phyloP scores from a whole-genome alignment of 2,888 invertebrate species.

The Oegoconia quadripuncta region DNA sequence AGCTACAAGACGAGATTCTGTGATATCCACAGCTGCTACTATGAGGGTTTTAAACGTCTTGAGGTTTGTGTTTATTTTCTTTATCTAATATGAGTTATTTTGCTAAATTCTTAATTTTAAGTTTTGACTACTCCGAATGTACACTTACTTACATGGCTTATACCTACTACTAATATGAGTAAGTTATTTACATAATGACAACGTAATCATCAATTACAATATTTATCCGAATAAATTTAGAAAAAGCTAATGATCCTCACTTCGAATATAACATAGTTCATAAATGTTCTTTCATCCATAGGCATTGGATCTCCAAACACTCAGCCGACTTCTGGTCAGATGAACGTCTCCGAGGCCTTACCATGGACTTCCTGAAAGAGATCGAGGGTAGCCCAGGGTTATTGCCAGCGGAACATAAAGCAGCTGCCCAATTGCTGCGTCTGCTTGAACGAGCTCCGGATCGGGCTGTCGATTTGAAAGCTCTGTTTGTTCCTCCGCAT shows the following conservation, averaged over 20 bases:
- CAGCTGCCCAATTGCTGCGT: constrained; percentile 89
- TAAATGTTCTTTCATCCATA: constrained; percentile 23
- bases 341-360: constrained; percentile 84
- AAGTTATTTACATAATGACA: too few species aligned
- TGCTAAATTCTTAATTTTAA: too few species aligned
- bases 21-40: constrained; percentile 95
- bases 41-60: constrained; percentile 95
- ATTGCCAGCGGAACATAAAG: constrained; percentile 92
- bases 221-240: neutral
- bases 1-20: constrained; percentile 80
- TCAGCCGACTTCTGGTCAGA: constrained; percentile 92
- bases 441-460: constrained; percentile 88
- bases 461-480: constrained; percentile 83
- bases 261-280: neutral
- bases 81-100: too few species aligned
- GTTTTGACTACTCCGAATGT: too few species aligned
- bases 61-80: too few species aligned
- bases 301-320: constrained; percentile 96
- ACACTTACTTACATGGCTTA: too few species aligned
- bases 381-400: constrained; percentile 90
- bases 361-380: constrained; percentile 92
- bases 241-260: neutral
- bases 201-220: too few species aligned
- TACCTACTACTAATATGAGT: too few species aligned
- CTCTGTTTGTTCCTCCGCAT: constrained; percentile 83